Conservation (phyloP, 2,888 invertebrate genomes). For the Neocrepidodera transversa region DNA sequence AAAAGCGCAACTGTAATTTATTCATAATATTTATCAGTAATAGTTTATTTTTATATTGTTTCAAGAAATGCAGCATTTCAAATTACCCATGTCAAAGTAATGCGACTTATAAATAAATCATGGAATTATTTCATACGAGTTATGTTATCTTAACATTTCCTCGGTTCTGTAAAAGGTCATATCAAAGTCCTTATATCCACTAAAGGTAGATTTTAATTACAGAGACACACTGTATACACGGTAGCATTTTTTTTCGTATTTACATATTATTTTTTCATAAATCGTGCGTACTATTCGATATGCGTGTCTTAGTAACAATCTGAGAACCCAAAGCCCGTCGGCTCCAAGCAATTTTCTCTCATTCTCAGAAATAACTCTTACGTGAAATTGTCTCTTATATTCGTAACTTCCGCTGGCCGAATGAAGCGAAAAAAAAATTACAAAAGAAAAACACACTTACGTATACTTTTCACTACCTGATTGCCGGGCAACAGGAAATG, state of each 20-base stretch:
- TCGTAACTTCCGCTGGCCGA: slow-evolving; percentile 34
- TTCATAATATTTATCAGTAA: neutral
- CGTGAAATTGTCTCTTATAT: slow-evolving; percentile 50
- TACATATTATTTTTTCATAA: too few species aligned
- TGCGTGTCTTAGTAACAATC: slow-evolving; percentile 43
- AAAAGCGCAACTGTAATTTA: too few species aligned
- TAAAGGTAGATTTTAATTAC: too few species aligned
- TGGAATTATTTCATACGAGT: neutral
- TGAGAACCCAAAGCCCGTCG: slow-evolving; percentile 43
- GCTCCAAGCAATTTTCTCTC: slow-evolving; percentile 46
- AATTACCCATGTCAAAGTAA: neutral
- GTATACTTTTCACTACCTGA: slow-evolving; percentile 27
- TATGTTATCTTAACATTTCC: neutral
- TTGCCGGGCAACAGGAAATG: slow-evolving; percentile 29
- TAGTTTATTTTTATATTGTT: neutral
- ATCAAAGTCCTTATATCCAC: neutral
- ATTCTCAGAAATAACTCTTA: slow-evolving; percentile 43
- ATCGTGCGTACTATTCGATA: slow-evolving; percentile 35
- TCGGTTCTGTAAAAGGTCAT: neutral
- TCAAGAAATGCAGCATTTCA: neutral
- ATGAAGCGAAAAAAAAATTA: slow-evolving; percentile 17
- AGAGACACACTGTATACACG: too few species aligned
- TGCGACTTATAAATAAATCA: neutral
- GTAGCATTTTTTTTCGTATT: too few species aligned
- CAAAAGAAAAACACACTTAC: slow-evolving; percentile 22